Conservation (phyloP, 2,113 vertebrate genomes). For the Psammodynastes pulverulentus region DNA sequence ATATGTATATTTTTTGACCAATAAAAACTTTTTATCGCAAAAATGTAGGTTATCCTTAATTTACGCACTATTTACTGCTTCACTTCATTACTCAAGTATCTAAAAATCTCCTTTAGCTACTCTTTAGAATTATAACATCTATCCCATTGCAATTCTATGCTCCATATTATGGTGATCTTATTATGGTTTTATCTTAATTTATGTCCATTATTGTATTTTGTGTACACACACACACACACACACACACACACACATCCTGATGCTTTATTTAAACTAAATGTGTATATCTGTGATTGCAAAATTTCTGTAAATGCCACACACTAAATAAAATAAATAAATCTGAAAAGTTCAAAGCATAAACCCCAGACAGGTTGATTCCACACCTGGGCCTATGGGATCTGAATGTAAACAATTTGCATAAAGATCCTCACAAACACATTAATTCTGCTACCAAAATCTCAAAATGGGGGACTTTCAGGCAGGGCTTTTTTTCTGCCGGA, state of each 20-base stretch:
- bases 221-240: too few species aligned
- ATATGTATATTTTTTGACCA: too few species aligned
- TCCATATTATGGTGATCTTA: background rate
- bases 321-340: background rate
- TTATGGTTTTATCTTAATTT: background rate
- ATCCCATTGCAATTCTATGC: background rate
- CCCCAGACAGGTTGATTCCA: background rate
- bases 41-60: background rate
- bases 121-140: background rate
- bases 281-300: background rate
- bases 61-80: slow-evolving; percentile 13
- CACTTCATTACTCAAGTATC: background rate
- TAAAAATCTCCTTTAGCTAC: background rate
- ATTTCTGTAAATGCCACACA: background rate
- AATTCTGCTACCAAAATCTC: background rate
- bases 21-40: too few species aligned
- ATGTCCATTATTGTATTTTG: background rate
- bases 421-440: background rate
- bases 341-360: background rate
- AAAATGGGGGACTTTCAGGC: background rate
- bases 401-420: background rate
- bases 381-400: background rate
- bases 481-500: too few species aligned
- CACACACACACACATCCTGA: background rate
- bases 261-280: background rate